These are phyloP conservation scores for Ormia ochracea DNA, from an alignment of 2,888 invertebrate species.

Conservation along the genomic window DNA sequence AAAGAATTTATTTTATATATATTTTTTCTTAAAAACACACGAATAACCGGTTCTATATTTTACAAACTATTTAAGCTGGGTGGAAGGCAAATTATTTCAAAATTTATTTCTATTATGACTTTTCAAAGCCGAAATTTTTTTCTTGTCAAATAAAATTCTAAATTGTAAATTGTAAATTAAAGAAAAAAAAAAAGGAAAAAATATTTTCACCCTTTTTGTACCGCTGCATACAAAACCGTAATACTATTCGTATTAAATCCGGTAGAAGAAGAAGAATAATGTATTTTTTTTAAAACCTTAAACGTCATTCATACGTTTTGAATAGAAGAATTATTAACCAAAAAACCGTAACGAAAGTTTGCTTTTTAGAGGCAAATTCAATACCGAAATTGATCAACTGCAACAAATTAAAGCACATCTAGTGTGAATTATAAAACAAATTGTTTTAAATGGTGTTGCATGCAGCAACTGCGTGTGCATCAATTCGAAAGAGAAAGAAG, in stretches of 20 bases:
- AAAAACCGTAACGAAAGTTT: slow-evolving; percentile 75
- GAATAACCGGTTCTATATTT: slow-evolving; percentile 45
- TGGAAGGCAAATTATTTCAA: not conserved
- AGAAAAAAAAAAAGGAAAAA: not conserved
- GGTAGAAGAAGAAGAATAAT: not conserved
- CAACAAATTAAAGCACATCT: slow-evolving; percentile 51
- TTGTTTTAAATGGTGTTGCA: slow-evolving; percentile 46
- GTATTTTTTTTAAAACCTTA: not conserved
- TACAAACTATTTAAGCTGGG: slow-evolving; percentile 37
- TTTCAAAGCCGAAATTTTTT: not conserved
- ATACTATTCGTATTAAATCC: not conserved
- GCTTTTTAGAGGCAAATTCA: slow-evolving; percentile 69
- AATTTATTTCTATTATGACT: slow-evolving; percentile 58
- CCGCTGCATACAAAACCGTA: not conserved
- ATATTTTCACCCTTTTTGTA: slow-evolving; percentile 7
- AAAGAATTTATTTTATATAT: not conserved
- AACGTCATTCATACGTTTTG: slow-evolving; percentile 65
- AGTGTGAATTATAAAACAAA: slow-evolving; percentile 46
- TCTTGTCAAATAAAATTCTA: slow-evolving; percentile 5
- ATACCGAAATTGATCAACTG: slow-evolving; percentile 60
- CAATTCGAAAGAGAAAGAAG: not conserved
- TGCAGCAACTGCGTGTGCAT: slow-evolving; percentile 1
- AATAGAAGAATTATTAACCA: slow-evolving; percentile 76
- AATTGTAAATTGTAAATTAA: too few relatives aligned
- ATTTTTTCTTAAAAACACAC: not conserved